Conservation (phyloP, 2,797 vertebrate species). For the Varecia variegata region DNA sequence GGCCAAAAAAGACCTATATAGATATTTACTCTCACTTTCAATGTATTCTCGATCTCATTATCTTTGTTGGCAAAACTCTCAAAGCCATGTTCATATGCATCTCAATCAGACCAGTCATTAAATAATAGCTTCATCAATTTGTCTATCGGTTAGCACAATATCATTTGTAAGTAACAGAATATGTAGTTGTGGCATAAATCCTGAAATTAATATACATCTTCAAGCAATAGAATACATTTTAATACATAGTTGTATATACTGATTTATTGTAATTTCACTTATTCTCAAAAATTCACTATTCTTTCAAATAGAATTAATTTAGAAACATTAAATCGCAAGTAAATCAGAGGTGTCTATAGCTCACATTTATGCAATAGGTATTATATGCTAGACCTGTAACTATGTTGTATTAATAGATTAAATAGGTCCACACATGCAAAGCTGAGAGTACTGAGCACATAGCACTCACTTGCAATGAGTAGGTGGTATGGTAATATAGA, state of each 20-base stretch:
- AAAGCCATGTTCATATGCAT: background rate
- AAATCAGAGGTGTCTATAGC: background rate
- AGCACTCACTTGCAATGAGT: background rate
- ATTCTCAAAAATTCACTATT: background rate
- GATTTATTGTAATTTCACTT: background rate
- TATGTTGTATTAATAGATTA: background rate
- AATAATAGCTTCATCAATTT: background rate
- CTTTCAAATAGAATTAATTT: background rate
- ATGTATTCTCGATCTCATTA: background rate
- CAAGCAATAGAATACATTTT: background rate
- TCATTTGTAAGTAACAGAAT: background rate
- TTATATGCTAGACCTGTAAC: background rate
- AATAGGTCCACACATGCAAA: background rate
- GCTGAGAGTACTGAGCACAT: background rate
- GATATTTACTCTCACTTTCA: background rate
- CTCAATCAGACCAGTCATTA: background rate
- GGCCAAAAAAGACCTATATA: background rate
- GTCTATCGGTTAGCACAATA: background rate
- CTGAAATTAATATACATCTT: background rate
- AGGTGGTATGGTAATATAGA: background rate
- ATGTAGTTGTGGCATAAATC: background rate
- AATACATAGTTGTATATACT: background rate
- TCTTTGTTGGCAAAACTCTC: background rate
- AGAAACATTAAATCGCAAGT: background rate
- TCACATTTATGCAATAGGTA: background rate